Evolutionary conservation across 2,888 invertebrate genomes (phyloP).

Genomic region (Empis stercorea): DNA sequence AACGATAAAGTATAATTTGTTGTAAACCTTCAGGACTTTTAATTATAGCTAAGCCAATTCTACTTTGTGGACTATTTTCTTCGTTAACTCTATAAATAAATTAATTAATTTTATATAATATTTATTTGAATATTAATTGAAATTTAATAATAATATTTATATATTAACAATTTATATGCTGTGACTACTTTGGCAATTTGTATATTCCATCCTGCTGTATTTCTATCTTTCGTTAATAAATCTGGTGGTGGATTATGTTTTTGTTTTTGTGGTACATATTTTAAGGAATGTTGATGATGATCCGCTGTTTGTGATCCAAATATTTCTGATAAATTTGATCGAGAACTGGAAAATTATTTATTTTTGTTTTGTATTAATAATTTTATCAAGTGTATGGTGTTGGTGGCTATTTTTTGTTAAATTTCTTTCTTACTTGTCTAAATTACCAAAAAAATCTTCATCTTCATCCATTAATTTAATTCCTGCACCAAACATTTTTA

Average conservation of each 20-base stretch:
- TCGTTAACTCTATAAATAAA: constrained; percentile 21
- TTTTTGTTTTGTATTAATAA: too few species aligned
- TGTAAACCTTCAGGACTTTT: constrained; percentile 15
- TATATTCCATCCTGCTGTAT: constrained; percentile 16
- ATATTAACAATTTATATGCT: constrained; percentile 19
- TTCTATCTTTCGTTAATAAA: not conserved
- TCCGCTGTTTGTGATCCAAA: constrained; percentile 14
- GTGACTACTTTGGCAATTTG: constrained; percentile 21
- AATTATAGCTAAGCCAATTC: constrained; percentile 38
- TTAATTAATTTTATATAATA: not conserved
- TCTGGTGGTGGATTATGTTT: not conserved
- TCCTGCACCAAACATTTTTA: not conserved
- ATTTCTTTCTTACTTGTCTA: constrained; percentile 16
- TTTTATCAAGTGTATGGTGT: too few species aligned
- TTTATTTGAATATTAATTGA: too few species aligned
- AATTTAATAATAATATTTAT: too few species aligned
- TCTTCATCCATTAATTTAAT: constrained; percentile 10
- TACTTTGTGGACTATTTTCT: constrained; percentile 27
- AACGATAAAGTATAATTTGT: constrained; percentile 22
- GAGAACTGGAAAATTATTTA: constrained; percentile 6
- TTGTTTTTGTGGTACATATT: constrained; percentile 19
- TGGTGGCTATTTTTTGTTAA: too few species aligned
- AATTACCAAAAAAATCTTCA: constrained; percentile 17
- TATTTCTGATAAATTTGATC: constrained; percentile 18
- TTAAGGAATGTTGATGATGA: constrained; percentile 15